Evolutionary conservation across 2,113 vertebrate genomes (phyloP), one percentile per base, ranked within the genome.

Genomic region (Opisthocomus hoazin): DNA sequence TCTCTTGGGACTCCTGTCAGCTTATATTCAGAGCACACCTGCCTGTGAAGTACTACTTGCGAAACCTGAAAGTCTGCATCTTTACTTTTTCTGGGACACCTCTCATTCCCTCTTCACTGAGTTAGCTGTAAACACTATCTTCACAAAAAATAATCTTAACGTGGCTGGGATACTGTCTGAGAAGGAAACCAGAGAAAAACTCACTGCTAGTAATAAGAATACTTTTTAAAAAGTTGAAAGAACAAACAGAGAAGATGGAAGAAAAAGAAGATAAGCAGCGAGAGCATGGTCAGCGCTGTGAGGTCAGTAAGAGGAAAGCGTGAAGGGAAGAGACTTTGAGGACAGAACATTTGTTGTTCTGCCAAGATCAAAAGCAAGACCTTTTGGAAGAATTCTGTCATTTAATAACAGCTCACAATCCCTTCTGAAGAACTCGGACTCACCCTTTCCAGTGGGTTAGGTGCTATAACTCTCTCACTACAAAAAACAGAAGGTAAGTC

Each of bases 21-120:
- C 22, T 12, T 57, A 41, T 77, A 66, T 90, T 43, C 63, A 46
- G 26, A 65, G 60, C 32, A 64, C 16, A 39, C 3, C 36, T 61
- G 45, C 29, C 61, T 77, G 37, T 54, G 56, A 93, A 94, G 63
- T 32, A 15, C 22, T 84, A 34, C 46, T 81, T 41, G 29, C 53
- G 36, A 90, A 94, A 92, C 65, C 64, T 75, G 65, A 86, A 93
- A 81, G 4, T 68, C 61, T 45, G 63, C n/a, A 60, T 64, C 56
- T 68, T 60, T 27, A 46, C 46, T 81, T 84, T 58, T 60, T 80
- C 36, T 83, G 41, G 26, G 63, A 91, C 17, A 57, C 22, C 10
- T 93, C 41, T 89, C n/a, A 43, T 70, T 77, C 45, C 50, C n/a
- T 57, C 50, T 82, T 80, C 60, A 77, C 3, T 73, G 30, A 76